Base-by-base conservation (phyloP, 1,140 invertebrate genomes). In the Lamellibrachia luymesi region DNA sequence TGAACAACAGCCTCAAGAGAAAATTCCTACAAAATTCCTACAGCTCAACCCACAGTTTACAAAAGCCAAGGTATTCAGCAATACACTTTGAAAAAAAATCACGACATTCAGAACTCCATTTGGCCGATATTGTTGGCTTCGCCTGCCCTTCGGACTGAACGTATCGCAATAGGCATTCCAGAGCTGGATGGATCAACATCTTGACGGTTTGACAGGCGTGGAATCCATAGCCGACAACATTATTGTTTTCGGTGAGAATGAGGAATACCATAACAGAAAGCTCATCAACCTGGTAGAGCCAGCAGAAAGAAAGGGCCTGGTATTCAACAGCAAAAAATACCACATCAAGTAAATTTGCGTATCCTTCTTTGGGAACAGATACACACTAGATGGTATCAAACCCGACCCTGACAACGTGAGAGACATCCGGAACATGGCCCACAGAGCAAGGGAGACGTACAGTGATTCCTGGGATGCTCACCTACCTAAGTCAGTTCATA, bases 301-400 rank as follows among this genome's bases (percentile, higher is more conserved):
- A 92, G 95, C 95, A 25, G 94, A 92, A 92, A 90, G 95, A 93
- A 93, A 94, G 92, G 95, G 95, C 94, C 93, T 97, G n/a, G 95
- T 94, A 91, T 95, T 96, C 93, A 96, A 96, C 94, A 92, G 92
- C 90, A 94, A 94, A 4, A 97, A 96, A 94, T 92, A 51, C 27
- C 27, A 93, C 27, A 89, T 91, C 25, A 25, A 51, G 38, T 7
- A 51, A 52, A 50, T 17, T 22, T 52, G 51, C 25, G 80, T 92
- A 8, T 92, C 27, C 22, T 94, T 93, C 50, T 50, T 94, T 6
- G 91, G 94, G 1, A 94, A 96, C 50, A 94, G 96, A 25, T 93
- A 97, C 7, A 94, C 94, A n/a, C 92, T 91, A 80, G 93, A 96
- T n/a, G 96, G 96, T 10, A 93, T 97, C 7, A 94, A 94, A 91